A percentile compares a stretch with the other conserved stretches of the same genome.
Evolutionary conservation across 2,113 vertebrate genomes (phyloP).

Genomic region (Lepisosteus oculatus): DNA sequence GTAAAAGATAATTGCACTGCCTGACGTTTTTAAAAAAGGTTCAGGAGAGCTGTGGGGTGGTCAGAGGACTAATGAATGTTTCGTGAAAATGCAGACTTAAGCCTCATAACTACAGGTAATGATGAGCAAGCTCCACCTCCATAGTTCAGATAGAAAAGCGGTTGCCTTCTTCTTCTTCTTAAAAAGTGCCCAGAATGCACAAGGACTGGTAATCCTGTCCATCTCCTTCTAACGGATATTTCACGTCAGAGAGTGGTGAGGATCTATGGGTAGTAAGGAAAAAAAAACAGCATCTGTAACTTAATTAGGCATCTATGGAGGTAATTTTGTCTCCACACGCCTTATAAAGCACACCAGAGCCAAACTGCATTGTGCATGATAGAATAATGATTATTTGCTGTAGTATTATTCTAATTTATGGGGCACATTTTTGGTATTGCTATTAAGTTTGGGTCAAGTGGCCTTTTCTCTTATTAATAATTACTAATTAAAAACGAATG

Average conservation of each 20-base stretch:
- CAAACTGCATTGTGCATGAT: neutral
- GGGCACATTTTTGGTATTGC: too few species aligned
- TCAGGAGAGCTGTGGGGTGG: slow-evolving; percentile 53
- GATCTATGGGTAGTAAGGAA: slow-evolving; percentile 49
- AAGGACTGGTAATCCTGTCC: too few species aligned
- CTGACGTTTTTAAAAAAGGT: slow-evolving; percentile 66
- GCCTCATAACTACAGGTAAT: slow-evolving; percentile 35
- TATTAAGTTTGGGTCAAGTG: too few species aligned
- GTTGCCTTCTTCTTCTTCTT: too few species aligned
- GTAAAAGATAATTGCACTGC: slow-evolving; percentile 73
- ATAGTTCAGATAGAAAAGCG: slow-evolving; percentile 30
- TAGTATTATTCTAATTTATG: too few species aligned
- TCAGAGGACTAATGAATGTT: slow-evolving; percentile 50
- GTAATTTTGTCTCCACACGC: slow-evolving; percentile 29
- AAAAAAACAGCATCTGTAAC: slow-evolving; percentile 36
- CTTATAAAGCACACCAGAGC: neutral
- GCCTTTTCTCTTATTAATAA: too few species aligned
- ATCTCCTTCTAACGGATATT: too few species aligned
- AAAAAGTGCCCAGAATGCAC: too few species aligned
- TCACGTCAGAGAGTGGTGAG: neutral
- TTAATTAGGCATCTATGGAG: slow-evolving; percentile 61
- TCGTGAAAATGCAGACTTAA: slow-evolving; percentile 38
- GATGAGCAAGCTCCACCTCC: slow-evolving; percentile 40
- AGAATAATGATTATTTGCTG: too few species aligned
- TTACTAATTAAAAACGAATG: too few species aligned